Evolutionary conservation across 2,888 invertebrate species (phyloP).

Genomic region (Apamea epomidion): DNA sequence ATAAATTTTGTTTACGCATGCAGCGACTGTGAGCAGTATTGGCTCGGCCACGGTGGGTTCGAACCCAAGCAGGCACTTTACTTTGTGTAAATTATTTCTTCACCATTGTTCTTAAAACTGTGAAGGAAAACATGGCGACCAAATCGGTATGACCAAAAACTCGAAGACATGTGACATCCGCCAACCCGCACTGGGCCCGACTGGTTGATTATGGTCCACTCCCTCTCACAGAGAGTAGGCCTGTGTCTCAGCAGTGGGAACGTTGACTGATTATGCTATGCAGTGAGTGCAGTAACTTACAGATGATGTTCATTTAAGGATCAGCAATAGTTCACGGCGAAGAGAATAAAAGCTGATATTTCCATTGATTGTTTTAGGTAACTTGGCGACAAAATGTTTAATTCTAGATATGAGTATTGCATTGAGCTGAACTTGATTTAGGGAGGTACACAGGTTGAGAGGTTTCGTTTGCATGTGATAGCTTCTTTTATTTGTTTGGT

Average conservation of each 20-base stretch:
- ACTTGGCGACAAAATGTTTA: not conserved
- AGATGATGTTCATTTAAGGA: not conserved
- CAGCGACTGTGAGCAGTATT: not conserved
- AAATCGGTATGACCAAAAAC: not conserved
- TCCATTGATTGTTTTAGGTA: not conserved
- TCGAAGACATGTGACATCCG: not conserved
- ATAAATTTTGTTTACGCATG: not conserved
- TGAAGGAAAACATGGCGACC: too few species aligned
- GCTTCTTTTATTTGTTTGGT: constrained; percentile 49
- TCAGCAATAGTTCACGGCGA: too few species aligned
- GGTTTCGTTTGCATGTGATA: constrained; percentile 60
- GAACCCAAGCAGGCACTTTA: too few species aligned
- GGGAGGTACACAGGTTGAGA: constrained; percentile 58
- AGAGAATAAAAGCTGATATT: not conserved
- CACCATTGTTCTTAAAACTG: too few species aligned
- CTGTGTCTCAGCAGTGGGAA: not conserved
- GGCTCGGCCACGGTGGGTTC: not conserved
- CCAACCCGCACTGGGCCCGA: not conserved
- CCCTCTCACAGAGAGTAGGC: not conserved
- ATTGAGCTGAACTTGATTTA: not conserved
- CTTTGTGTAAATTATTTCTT: too few species aligned
- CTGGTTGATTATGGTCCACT: not conserved
- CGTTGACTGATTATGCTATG: not conserved
- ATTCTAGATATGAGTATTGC: not conserved
- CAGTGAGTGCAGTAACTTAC: not conserved